Evolutionary conservation across 2,797 vertebrate genomes (phyloP).

Genomic region (Mastacembelus armatus): DNA sequence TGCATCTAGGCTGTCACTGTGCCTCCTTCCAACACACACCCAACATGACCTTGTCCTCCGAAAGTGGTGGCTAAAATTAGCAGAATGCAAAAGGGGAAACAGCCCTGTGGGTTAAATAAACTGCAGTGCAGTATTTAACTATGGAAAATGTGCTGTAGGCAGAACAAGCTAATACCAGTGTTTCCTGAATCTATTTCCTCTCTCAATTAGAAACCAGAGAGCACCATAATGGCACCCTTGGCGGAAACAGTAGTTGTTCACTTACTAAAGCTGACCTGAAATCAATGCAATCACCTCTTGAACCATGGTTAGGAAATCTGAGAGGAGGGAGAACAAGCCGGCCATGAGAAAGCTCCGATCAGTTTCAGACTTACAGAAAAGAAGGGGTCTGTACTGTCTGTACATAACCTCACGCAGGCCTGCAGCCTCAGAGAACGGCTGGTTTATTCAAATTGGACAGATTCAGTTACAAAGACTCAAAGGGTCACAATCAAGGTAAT

Average conservation of each 20-base stretch:
- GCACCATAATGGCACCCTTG: slow-evolving; percentile 17
- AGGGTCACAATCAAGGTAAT: slow-evolving; percentile 35
- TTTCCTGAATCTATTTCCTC: not conserved
- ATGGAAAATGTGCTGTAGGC: not conserved
- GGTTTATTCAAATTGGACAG: slow-evolving; percentile 24
- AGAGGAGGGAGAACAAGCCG: slow-evolving; percentile 28
- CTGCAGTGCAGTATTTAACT: slow-evolving; percentile 57
- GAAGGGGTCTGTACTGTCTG: slow-evolving; percentile 18
- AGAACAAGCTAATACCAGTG: not conserved
- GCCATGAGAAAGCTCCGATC: slow-evolving; percentile 23
- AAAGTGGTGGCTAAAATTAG: slow-evolving; percentile 65
- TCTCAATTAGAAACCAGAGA: slow-evolving; percentile 52
- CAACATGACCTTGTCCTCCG: slow-evolving; percentile 57
- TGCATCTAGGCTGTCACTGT: slow-evolving; percentile 25
- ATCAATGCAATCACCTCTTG: slow-evolving; percentile 49
- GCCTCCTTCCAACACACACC: slow-evolving; percentile 8
- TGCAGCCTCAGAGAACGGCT: not conserved
- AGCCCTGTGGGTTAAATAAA: slow-evolving; percentile 50
- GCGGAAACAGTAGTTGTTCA: slow-evolving; percentile 44
- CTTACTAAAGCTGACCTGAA: slow-evolving; percentile 52
- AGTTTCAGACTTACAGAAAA: not conserved
- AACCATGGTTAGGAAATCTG: slow-evolving; percentile 36
- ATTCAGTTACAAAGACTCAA: slow-evolving; percentile 7
- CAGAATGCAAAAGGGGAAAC: slow-evolving; percentile 47
- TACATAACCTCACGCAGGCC: slow-evolving; percentile 3